Evolutionary conservation across 2,797 vertebrate genomes (phyloP), one percentile per base, ranked within the genome.

Genomic region (Cuniculus paca): DNA sequence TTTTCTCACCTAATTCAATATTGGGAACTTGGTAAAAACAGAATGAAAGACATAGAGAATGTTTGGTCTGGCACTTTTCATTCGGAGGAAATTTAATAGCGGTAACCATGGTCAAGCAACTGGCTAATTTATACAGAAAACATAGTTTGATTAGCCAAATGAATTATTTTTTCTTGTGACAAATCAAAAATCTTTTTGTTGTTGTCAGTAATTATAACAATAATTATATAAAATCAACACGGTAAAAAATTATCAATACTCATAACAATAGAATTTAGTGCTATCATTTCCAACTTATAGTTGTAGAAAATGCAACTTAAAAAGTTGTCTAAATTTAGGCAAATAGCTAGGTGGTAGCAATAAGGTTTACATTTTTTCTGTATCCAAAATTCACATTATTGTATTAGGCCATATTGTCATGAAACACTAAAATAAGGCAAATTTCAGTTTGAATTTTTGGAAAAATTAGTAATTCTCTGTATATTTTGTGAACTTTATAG

Each of bases 21-120:
- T 68, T 79, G 31, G 14, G 20, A 93, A 84, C 14, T 88, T 68
- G 5, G 6, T 68, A 36, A 74, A 85, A 89, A 34, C 13, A 74
- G 39, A 90, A 90, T 2, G 20, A 56, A 34, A 22, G 10, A 93
- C 8, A n/a, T 84, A 22, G 48, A 91, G 65, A 77, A 75, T 17
- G 28, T 84, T 24, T 83, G 36, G 7, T n/a, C 45, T 48, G 42
- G 8, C 26, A 86, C 17, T 39, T 90, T 89, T 93, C 63, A 90
- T 36, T 72, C 19, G 26, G 68, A 95, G 70, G 26, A 93, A 95
- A 93, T 78, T 90, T 65, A 90, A 20, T 56, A 84, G 54, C 26
- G 68, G n/a, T 70, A 77, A 85, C 52, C 8, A 70, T 56, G 28
- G 77, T 83, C 48, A 65, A 88, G 63, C 45, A 61, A 91, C 52